phyloP scores from a whole-genome alignment of 1,140 invertebrate genomes.

The Aradophagus sp. region DNA sequence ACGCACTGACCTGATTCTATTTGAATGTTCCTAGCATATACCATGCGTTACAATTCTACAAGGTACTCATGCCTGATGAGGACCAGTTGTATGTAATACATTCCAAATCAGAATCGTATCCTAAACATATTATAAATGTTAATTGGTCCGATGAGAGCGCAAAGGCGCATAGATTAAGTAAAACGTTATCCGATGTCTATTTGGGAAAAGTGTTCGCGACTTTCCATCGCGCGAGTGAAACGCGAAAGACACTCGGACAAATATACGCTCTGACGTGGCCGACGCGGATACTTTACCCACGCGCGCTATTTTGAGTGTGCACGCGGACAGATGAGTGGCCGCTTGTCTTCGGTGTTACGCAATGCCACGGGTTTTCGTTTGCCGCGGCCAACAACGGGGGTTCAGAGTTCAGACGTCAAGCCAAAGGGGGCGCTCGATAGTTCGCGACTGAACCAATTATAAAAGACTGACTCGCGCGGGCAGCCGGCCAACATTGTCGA shows the following conservation, averaged over 20 bases:
- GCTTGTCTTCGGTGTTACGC: slow-evolving; percentile 51
- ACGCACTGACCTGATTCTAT: too few species aligned
- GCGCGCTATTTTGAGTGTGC: slow-evolving; percentile 63
- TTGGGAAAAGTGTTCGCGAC: slow-evolving; percentile 32
- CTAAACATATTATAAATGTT: too few species aligned
- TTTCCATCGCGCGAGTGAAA: slow-evolving; percentile 23
- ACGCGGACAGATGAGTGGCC: slow-evolving; percentile 42
- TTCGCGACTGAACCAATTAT: slow-evolving; percentile 2
- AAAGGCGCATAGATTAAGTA: too few species aligned
- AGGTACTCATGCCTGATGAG: too few species aligned
- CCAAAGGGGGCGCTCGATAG: slow-evolving; percentile 14
- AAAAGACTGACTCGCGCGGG: background rate
- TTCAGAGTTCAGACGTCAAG: slow-evolving; percentile 35
- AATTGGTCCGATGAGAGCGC: too few species aligned
- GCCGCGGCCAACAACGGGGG: slow-evolving; percentile 1
- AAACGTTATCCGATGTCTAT: slow-evolving; percentile 18
- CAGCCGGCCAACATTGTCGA: slow-evolving; percentile 6
- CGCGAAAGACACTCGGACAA: slow-evolving; percentile 43
- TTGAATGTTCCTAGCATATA: too few species aligned
- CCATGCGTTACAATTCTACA: too few species aligned
- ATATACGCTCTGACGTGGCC: slow-evolving; percentile 52
- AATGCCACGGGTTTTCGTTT: slow-evolving; percentile 29
- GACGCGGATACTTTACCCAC: slow-evolving; percentile 61
- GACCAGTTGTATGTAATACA: too few species aligned
- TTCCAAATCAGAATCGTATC: slow-evolving; percentile 1